Base-by-base conservation (phyloP, 2,888 invertebrate genomes). In the Coenonympha glycerion region DNA sequence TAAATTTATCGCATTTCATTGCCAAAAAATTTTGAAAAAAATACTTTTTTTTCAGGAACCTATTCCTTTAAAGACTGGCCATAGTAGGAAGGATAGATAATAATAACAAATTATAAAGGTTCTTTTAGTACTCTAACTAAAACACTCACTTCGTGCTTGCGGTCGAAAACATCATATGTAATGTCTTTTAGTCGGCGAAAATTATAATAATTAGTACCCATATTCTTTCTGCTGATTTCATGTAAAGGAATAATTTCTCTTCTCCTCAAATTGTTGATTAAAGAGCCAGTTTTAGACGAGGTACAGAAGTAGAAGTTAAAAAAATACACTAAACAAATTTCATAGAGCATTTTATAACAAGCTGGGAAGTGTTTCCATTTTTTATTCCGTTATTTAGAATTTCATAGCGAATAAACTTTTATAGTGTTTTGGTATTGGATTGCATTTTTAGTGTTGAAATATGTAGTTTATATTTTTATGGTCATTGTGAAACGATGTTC, bases 191-290 rank as follows among this genome's bases (percentile, higher is more conserved):
- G 45, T 1, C 45, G 24, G 3, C 33, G 33, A 34, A 24, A 45
- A n/a, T 33, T 22, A 3, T 24, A 3, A 24, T 34, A n/a, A 44
- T 8, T 24, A 11, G 4, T 21, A 4, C 5, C 15, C 6, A 21
- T 21, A 6, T 31, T 44, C 6, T 31, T 21, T 33, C 15, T 30
- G 13, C 28, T 41, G 6, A 58, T 44, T 13, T 60, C 49, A 39
- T 59, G 52, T 11, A 62, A 15, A 5, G 62, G 62, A 26, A 62
- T 53, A 8, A 53, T 34, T 15, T 56, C 52, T 5, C 62, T 48
- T n/a, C 54, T 52, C 4, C 34, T 47, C 6, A 60, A 22, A 28
- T 47, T 48, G 16, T 37, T 49, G 5, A 47, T 28, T 36, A 42
- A 28, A 19, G 39, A 47, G 30, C 34, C 34, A 21, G 42, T 28